phyloP scores from a whole-genome alignment of 2,797 vertebrate genomes.

The Fratercula arctica region DNA sequence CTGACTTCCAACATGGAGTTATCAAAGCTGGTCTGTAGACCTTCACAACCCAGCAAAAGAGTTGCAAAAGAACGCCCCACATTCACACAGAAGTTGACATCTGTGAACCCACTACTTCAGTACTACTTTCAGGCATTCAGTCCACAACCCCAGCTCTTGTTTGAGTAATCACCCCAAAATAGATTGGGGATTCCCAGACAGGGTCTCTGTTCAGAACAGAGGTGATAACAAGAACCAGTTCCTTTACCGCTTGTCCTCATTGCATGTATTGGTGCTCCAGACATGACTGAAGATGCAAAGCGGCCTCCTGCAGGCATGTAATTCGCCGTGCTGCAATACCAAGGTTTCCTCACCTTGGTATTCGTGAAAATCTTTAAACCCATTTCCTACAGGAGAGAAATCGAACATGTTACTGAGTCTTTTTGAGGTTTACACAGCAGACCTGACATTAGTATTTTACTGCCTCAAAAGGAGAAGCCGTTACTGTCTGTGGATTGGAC shows the following conservation, averaged over 20 bases:
- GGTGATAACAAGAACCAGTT: neutral
- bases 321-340: neutral
- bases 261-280: neutral
- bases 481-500: neutral
- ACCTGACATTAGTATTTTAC: neutral
- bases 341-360: constrained; percentile 62
- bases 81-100: neutral
- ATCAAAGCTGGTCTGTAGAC: neutral
- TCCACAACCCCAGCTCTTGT: neutral
- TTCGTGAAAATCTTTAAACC: constrained; percentile 78
- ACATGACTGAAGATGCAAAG: fast-evolving
- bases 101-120: neutral
- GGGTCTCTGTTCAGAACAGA: neutral
- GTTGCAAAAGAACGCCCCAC: neutral
- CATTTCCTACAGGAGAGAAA: constrained; percentile 68
- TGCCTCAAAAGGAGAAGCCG: neutral
- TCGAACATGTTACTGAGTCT: neutral
- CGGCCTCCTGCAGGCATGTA: fast-evolving
- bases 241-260: neutral
- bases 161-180: neutral
- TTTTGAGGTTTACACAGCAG: neutral
- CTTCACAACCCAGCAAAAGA: neutral
- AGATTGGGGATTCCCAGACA: neutral
- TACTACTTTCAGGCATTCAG: neutral
- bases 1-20: neutral